Base-by-base conservation (phyloP, 1,140 invertebrate genomes). In the Musca domestica region DNA sequence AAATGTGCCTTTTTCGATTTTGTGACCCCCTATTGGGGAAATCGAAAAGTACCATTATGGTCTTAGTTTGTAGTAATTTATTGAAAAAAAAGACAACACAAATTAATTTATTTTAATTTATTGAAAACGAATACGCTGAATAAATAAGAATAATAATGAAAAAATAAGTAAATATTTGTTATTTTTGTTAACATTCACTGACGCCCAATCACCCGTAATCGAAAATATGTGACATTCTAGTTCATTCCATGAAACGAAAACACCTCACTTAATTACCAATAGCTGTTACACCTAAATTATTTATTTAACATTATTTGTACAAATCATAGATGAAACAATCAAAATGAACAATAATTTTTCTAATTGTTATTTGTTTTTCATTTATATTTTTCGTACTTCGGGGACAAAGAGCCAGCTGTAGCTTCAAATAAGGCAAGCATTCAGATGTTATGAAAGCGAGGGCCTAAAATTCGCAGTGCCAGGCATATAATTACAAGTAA, bases 21-120 rank as follows among this genome's bases (percentile, higher is more conserved):
- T 30, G 9, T 30, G n/a, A n/a, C n/a, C n/a, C n/a, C n/a, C n/a
- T n/a, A 4, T 30, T 30, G 27, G 27, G 27, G 9, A 30, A 12
- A 5, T 41, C 34, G 23, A 68, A 30, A 64, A 25, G 27, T 41
- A 61, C 56, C 30, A 34, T 19, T 30, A 61, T 34, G 46, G 19
- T 30, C 56, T 66, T 64, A 71, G 65, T 69, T 69, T 58, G 14
- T 69, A 71, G 63, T 69, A 71, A 71, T 69, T 71, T 71, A 69
- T 71, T 69, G 2, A 67, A 66, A 64, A 64, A 25, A 22, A 64
- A 63, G 14, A 52, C 3, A n/a, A 54, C 4, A 54, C n/a, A 67
- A 67, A 67, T 54, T 51, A 22, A 63, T 69, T 69, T 63, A 68
- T 51, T 63, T 58, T 41, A 63, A 27, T 63, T 63, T 64, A 34